Conservation (phyloP, 2,888 invertebrate genomes). For the Hydriomena furcata region DNA sequence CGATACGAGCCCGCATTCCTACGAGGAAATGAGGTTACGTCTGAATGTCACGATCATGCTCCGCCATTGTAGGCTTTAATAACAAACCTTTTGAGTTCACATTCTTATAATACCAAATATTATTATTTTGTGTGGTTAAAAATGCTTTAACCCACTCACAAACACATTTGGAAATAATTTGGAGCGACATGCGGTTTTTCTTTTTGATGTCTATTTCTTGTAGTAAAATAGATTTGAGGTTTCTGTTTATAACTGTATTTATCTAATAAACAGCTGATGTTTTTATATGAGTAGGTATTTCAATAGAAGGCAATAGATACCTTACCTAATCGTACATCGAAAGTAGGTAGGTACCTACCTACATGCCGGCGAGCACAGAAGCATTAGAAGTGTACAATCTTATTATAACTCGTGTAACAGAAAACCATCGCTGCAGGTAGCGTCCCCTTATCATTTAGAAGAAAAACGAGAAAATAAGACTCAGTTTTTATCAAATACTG, state of each 20-base stretch:
- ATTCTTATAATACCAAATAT: not conserved
- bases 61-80: not conserved
- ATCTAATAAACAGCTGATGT: no score
- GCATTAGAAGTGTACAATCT: conserved; percentile 37
- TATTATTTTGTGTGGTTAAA: not conserved
- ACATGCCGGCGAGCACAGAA: conserved; percentile 20
- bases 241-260: no score
- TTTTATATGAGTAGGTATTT: no score
- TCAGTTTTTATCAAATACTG: not conserved
- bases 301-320: no score
- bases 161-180: no score
- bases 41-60: conserved; percentile 12
- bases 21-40: conserved; percentile 14
- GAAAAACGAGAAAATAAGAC: not conserved
- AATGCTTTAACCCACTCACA: no score
- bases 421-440: not conserved
- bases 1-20: conserved; percentile 10
- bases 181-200: no score
- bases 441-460: conserved; percentile 5
- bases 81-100: not conserved
- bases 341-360: no score
- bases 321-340: no score
- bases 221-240: no score
- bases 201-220: no score
- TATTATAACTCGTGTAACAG: conserved; percentile 24